phyloP scores from a whole-genome alignment of 2,797 vertebrate species.

The Onychomys arenicola region DNA sequence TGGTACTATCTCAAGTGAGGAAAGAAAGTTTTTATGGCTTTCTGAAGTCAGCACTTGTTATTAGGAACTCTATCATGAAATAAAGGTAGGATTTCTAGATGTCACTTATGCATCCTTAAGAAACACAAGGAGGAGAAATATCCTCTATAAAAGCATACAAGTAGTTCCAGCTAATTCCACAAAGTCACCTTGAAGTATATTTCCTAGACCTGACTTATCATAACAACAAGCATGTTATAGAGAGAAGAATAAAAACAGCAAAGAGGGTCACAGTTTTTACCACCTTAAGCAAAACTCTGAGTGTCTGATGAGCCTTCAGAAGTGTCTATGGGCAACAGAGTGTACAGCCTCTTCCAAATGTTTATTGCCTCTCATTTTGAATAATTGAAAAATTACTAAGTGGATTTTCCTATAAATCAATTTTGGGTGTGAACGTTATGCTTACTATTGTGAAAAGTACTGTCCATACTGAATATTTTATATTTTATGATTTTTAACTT shows the following conservation, averaged over 20 bases:
- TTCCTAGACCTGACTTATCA: neutral
- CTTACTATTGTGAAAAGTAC: neutral
- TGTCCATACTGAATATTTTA: neutral
- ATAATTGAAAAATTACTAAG: neutral
- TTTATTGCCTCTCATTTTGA: constrained; percentile 16
- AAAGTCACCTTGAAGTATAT: neutral
- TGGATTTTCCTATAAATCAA: neutral
- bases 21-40: neutral
- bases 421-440: neutral
- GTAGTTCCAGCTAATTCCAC: neutral
- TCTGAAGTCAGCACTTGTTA: neutral
- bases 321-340: neutral
- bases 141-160: neutral
- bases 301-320: neutral
- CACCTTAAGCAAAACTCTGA: neutral
- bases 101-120: neutral
- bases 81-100: neutral
- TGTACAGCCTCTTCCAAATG: neutral
- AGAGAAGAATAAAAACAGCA: neutral
- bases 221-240: neutral
- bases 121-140: neutral
- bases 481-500: constrained; percentile 6
- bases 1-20: neutral
- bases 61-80: neutral
- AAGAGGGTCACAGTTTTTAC: neutral